Percentiles rank a stretch among this genome's conserved stretches.
Conservation (phyloP, 2,888 invertebrate genomes). For the Orchesella flavescens region DNA sequence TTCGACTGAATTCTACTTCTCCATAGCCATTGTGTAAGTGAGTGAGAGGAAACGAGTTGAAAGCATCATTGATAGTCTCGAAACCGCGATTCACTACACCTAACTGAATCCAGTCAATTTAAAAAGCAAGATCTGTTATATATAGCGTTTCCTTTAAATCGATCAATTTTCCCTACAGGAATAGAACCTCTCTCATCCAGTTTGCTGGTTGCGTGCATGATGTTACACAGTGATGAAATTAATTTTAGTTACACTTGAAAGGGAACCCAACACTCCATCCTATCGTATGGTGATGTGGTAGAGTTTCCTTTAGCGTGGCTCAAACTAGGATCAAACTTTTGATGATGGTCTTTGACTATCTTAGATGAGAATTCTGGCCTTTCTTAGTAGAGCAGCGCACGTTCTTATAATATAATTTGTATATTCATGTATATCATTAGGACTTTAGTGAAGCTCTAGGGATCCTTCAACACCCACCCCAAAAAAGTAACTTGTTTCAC, state of each 20-base stretch:
- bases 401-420: no score
- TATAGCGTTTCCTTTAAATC: background rate
- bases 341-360: background rate
- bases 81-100: background rate
- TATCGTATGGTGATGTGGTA: background rate
- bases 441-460: no score
- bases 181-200: conserved; percentile 1
- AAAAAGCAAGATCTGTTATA: background rate
- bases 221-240: conserved; percentile 50
- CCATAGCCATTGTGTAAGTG: no score
- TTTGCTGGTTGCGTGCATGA: conserved; percentile 2
- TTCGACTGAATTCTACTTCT: no score
- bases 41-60: background rate
- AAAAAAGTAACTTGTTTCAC: no score
- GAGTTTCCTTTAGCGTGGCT: no score
- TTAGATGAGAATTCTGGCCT: background rate
- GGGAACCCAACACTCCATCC: background rate
- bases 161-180: background rate
- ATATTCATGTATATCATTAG: no score
- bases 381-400: background rate
- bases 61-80: background rate
- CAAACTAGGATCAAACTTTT: background rate
- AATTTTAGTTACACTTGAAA: conserved; percentile 52
- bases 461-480: no score
- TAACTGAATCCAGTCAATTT: background rate